Conservation (phyloP, 1,140 invertebrate genomes). For the Scaptomyza hsui region DNA sequence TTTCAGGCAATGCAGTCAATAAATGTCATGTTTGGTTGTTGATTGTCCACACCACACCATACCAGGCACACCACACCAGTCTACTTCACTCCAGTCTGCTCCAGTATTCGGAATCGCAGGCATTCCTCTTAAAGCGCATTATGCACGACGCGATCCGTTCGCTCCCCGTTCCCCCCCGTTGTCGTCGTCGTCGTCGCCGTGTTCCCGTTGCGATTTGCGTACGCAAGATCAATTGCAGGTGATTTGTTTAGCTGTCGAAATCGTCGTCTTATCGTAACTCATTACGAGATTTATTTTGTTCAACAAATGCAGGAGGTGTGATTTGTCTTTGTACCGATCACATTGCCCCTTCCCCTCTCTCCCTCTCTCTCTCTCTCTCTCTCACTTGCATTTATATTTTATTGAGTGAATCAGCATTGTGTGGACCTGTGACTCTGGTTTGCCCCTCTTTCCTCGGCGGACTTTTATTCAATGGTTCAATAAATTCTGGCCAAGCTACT, state of each 20-base stretch:
- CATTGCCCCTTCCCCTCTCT: conserved; percentile 14
- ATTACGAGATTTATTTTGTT: conserved; percentile 84
- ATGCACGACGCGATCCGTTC: conserved; percentile 34
- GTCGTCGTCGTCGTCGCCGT: not conserved
- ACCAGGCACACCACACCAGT: not conserved
- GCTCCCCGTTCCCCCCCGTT: not conserved
- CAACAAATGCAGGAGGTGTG: conserved; percentile 84
- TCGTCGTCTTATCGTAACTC: conserved; percentile 84
- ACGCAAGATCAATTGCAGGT: conserved; percentile 84
- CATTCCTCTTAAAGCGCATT: conserved; percentile 72
- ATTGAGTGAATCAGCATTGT: conserved; percentile 73
- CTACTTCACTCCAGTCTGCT: conserved; percentile 43
- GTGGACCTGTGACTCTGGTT: not conserved
- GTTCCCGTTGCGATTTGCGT: conserved; percentile 68
- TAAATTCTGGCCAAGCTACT: conserved; percentile 74
- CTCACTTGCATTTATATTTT: conserved; percentile 68
- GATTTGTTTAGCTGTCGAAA: conserved; percentile 84
- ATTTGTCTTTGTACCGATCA: conserved; percentile 84
- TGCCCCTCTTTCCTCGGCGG: conserved; percentile 27
- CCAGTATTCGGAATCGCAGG: conserved; percentile 79
- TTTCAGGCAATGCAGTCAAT: conserved; percentile 78
- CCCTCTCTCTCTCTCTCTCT: not conserved
- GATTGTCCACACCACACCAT: conserved; percentile 71
- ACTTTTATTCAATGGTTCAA: conserved; percentile 81
- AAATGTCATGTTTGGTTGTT: conserved; percentile 82